These are phyloP conservation scores for Phorcus lineatus DNA, from an alignment of 2,888 invertebrate species.

Conservation along the genomic window DNA sequence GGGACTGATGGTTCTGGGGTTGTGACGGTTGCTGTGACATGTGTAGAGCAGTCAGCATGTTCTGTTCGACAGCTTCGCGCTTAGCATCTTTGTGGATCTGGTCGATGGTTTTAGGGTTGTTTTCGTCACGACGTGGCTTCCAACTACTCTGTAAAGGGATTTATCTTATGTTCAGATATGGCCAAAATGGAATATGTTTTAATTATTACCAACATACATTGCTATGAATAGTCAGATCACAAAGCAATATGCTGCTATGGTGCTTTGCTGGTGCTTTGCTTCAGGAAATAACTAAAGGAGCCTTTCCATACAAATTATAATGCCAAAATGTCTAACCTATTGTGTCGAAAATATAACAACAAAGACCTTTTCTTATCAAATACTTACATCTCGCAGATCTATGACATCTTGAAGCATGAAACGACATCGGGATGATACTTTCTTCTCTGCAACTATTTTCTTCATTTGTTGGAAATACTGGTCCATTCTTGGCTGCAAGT, in stretches of 20 bases:
- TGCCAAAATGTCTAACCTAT: no score
- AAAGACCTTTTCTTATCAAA: not conserved
- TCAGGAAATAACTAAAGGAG: no score
- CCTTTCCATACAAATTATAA: no score
- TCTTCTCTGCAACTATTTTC: conserved; percentile 81
- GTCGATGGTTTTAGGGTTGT: conserved; percentile 94
- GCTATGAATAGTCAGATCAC: no score
- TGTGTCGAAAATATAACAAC: no score
- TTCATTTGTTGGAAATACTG: conserved; percentile 76
- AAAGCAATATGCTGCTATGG: no score
- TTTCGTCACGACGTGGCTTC: conserved; percentile 90
- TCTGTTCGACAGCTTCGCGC: conserved; percentile 79
- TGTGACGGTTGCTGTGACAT: conserved; percentile 43
- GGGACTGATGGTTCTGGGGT: not conserved
- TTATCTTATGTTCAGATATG: no score
- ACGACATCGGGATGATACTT: conserved; percentile 78
- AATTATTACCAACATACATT: no score
- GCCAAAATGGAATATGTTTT: no score
- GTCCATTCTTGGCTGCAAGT: conserved; percentile 69
- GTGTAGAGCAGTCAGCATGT: conserved; percentile 46
- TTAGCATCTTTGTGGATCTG: conserved; percentile 94
- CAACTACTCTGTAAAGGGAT: conserved; percentile 81
- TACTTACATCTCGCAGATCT: conserved; percentile 82
- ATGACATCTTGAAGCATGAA: conserved; percentile 93
- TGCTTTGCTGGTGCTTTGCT: no score